These are phyloP conservation scores for Leptura quadrifasciata DNA, from an alignment of 2,888 invertebrate genomes.

Conservation along the genomic window DNA sequence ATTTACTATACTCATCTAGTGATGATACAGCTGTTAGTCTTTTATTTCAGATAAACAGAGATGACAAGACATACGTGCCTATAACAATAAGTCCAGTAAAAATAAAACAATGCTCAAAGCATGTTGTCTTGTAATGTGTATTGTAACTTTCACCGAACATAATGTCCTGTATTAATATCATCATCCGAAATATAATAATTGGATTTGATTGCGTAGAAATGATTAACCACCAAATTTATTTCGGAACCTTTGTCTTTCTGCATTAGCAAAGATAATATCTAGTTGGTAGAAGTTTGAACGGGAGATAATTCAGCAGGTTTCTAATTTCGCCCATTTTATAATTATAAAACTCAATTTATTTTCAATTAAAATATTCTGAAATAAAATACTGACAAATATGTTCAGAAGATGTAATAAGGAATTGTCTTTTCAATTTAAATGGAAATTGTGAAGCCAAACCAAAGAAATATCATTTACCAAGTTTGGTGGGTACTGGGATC, in stretches of 20 bases:
- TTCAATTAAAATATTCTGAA: too few species aligned
- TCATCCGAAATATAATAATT: not conserved
- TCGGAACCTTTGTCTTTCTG: not conserved
- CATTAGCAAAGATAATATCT: not conserved
- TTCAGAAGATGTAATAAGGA: not conserved
- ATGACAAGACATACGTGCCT: constrained; percentile 27
- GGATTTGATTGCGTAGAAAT: constrained; percentile 1
- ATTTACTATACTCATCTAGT: constrained; percentile 25
- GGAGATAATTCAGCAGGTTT: not conserved
- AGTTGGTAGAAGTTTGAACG: not conserved
- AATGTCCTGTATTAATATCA: constrained; percentile 12
- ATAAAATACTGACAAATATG: too few species aligned
- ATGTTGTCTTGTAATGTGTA: constrained; percentile 10
- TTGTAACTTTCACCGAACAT: constrained; percentile 15
- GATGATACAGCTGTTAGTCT: constrained; percentile 33
- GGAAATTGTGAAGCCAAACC: too few species aligned
- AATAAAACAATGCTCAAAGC: constrained; percentile 13
- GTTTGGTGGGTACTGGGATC: too few species aligned
- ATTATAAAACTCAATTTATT: not conserved
- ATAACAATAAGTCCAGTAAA: constrained; percentile 7
- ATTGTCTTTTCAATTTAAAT: not conserved
- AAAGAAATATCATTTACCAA: too few species aligned
- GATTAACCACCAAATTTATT: constrained; percentile 1
- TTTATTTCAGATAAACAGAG: constrained; percentile 5
- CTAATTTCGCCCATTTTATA: not conserved